Evolutionary conservation across 2,113 vertebrate species (phyloP).

Genomic region (Amphilophus citrinellus): DNA sequence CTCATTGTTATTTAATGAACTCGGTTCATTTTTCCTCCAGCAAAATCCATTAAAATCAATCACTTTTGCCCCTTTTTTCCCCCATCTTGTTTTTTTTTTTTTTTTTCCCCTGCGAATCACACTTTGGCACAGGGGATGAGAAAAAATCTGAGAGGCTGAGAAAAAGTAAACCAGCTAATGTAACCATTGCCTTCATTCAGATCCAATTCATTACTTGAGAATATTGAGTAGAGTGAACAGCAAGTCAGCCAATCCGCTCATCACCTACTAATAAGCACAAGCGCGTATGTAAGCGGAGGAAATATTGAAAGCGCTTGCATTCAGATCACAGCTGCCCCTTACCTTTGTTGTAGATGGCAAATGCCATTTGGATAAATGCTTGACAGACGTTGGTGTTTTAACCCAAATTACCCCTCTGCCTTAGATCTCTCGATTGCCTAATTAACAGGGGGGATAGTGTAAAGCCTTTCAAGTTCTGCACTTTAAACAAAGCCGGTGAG

Average conservation of each 20-base stretch:
- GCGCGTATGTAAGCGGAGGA: constrained; percentile 19
- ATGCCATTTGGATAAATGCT: constrained; percentile 70
- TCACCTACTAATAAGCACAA: constrained; percentile 39
- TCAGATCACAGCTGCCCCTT: constrained; percentile 68
- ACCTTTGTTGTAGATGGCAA: constrained; percentile 74
- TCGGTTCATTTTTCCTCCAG: constrained; percentile 52
- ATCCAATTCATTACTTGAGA: constrained; percentile 48
- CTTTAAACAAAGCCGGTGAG: constrained; percentile 61
- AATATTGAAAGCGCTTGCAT: constrained; percentile 47
- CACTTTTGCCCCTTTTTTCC: constrained; percentile 22
- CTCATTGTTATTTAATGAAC: constrained; percentile 75
- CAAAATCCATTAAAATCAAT: constrained; percentile 75
- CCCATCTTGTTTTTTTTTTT: not conserved
- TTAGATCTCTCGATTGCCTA: constrained; percentile 78
- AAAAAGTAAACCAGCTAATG: constrained; percentile 53
- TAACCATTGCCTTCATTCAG: constrained; percentile 36
- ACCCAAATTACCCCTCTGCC: constrained; percentile 73
- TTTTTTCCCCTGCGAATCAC: constrained; percentile 26
- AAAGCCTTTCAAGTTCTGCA: constrained; percentile 74
- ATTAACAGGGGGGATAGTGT: constrained; percentile 64
- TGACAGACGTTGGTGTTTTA: constrained; percentile 75
- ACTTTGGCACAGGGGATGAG: constrained; percentile 46
- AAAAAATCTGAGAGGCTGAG: constrained; percentile 40
- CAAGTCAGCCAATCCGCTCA: constrained; percentile 27
- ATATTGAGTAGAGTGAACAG: constrained; percentile 28